Evolutionary conservation across 2,888 invertebrate species (phyloP).

Genomic region (Cistogaster globosa): DNA sequence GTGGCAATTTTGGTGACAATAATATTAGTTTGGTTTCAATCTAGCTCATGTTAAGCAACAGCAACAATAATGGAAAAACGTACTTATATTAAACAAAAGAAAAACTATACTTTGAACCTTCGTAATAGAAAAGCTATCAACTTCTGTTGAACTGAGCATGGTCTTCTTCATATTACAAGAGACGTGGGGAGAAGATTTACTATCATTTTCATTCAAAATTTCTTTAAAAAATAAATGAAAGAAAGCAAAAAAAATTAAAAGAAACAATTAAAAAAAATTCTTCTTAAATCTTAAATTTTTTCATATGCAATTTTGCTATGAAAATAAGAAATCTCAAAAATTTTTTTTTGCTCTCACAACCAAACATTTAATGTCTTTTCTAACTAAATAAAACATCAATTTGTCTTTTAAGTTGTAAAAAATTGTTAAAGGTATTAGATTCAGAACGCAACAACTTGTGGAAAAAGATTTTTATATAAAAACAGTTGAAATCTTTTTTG

Average conservation of each 20-base stretch:
- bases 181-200: background rate
- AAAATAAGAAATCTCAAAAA: background rate
- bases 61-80: background rate
- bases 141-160: constrained; percentile 19
- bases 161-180: background rate
- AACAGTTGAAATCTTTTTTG: no score
- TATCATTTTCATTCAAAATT: constrained; percentile 9
- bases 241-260: no score
- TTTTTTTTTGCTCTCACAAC: constrained; percentile 3
- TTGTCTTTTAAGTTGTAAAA: no score
- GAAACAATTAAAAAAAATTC: background rate
- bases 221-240: background rate
- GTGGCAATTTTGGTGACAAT: constrained; percentile 50
- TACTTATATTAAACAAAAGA: constrained; percentile 9
- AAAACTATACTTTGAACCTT: background rate
- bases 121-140: background rate
- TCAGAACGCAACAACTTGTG: no score
- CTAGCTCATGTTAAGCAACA: background rate
- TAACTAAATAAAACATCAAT: no score
- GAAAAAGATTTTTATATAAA: no score
- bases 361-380: no score
- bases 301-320: no score
- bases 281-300: no score
- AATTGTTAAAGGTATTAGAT: no score
- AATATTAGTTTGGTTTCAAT: constrained; percentile 48